Evolutionary conservation across 2,113 vertebrate genomes (phyloP).

Genomic region (Lontra canadensis): DNA sequence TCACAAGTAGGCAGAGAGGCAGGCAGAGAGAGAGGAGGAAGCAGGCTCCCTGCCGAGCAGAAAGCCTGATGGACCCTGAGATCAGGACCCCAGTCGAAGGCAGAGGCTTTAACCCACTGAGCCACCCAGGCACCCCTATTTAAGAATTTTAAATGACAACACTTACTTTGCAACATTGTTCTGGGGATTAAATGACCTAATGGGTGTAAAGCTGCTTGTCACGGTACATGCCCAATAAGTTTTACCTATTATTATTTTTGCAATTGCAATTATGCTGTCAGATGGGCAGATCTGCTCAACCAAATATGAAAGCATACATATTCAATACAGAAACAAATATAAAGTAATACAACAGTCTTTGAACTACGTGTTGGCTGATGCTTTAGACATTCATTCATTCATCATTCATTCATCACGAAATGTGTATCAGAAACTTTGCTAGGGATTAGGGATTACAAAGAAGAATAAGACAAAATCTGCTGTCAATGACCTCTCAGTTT

Average conservation of each 20-base stretch:
- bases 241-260: neutral
- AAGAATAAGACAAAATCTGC: neutral
- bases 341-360: neutral
- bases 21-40: too few species aligned
- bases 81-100: too few species aligned
- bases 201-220: neutral
- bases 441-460: neutral
- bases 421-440: neutral
- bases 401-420: slow-evolving; percentile 14
- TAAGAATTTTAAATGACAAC: slow-evolving; percentile 8
- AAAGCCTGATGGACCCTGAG: too few species aligned
- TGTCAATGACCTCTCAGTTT: neutral
- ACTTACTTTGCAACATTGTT: neutral
- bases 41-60: too few species aligned
- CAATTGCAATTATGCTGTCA: slow-evolving; percentile 8
- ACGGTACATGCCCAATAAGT: neutral
- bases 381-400: neutral
- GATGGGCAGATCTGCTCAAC: neutral
- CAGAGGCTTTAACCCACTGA: too few species aligned
- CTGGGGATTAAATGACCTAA: neutral
- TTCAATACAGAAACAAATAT: slow-evolving; percentile 14
- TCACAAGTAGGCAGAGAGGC: too few species aligned
- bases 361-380: neutral
- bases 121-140: neutral
- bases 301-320: neutral